Conservation (phyloP, 2,113 vertebrate species). For the Heterocephalus glaber region DNA sequence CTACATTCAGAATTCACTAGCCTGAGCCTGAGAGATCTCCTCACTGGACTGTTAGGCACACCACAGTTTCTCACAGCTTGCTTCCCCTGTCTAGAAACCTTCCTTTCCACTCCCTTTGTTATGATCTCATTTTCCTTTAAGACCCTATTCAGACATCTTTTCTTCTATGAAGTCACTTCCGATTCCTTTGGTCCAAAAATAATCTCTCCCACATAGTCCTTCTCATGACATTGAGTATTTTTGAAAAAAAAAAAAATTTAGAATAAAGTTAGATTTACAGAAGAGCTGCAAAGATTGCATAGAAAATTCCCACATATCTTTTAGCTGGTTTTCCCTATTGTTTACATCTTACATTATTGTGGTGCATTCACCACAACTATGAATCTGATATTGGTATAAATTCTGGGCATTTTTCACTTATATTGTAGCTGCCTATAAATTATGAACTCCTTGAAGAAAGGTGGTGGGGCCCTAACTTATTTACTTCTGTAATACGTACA, state of each 20-base stretch:
- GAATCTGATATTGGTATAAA: neutral
- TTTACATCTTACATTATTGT: neutral
- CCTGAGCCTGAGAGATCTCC: neutral
- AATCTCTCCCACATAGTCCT: neutral
- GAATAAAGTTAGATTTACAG: neutral
- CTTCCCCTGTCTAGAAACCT: neutral
- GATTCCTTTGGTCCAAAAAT: neutral
- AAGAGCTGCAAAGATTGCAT: neutral
- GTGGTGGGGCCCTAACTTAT: neutral
- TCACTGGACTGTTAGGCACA: neutral
- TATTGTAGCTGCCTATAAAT: neutral
- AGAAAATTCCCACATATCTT: neutral
- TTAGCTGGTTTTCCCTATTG: neutral
- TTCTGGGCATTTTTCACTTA: neutral
- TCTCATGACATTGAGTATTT: neutral
- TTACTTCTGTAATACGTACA: neutral
- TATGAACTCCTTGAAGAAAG: neutral
- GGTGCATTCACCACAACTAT: neutral
- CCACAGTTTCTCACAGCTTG: neutral
- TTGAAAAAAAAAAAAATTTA: constrained; percentile 15
- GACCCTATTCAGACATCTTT: neutral
- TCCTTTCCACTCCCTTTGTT: neutral
- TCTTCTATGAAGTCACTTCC: neutral
- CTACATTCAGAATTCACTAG: neutral
- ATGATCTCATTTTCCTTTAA: constrained; percentile 27